A percentile compares a stretch with the other conserved stretches of the same genome.
phyloP scores from a whole-genome alignment of 2,113 vertebrate species.

The Gymnorhina tibicen region DNA sequence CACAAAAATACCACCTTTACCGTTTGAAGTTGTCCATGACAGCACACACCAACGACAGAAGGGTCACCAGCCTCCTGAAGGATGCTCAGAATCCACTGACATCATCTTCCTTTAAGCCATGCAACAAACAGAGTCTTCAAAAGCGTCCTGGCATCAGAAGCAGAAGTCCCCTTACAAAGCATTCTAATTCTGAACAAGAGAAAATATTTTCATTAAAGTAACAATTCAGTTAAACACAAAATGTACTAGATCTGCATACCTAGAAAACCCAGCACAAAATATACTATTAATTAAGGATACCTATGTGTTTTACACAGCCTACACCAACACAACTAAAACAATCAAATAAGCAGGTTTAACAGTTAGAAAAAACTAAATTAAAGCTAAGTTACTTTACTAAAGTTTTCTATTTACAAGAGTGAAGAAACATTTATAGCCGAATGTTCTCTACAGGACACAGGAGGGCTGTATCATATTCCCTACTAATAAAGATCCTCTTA shows the following conservation, averaged over 20 bases:
- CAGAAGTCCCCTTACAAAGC: background rate
- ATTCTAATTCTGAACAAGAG: conserved; percentile 31
- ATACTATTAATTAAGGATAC: background rate
- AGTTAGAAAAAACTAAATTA: background rate
- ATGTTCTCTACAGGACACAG: background rate
- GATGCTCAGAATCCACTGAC: background rate
- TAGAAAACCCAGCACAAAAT: background rate
- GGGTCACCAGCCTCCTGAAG: conserved; percentile 21
- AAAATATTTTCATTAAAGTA: background rate
- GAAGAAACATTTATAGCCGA: background rate
- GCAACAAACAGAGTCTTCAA: background rate
- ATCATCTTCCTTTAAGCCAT: conserved; percentile 36
- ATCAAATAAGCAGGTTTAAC: background rate
- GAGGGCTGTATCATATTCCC: background rate
- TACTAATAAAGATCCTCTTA: conserved; percentile 10
- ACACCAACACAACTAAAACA: background rate
- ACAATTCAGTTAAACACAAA: background rate
- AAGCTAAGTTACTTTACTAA: background rate
- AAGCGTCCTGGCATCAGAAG: background rate
- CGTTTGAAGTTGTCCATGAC: conserved; percentile 30
- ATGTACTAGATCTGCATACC: background rate
- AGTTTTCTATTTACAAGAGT: background rate
- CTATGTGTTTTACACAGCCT: background rate
- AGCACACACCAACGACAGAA: conserved; percentile 21
- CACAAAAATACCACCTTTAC: conserved; percentile 2